Evolutionary conservation across 2,113 vertebrate species (phyloP), one percentile per base, ranked within the genome.

Genomic region (Aleadryas rufinucha): DNA sequence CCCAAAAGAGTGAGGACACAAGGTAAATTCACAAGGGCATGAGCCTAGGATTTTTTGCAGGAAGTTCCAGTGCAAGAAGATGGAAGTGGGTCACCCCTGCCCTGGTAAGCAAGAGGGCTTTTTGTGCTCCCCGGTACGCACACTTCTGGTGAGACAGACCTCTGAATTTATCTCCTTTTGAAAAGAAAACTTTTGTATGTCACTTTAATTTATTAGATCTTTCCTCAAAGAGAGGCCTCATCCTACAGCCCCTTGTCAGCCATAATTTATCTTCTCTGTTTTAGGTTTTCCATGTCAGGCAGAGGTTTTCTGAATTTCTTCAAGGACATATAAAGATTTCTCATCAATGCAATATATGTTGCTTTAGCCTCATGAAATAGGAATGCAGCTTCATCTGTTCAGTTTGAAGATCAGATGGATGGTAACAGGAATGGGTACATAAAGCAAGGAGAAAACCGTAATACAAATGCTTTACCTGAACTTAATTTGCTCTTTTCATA

Each of bases 181-280:
- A 54, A 87, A 77, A 45, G 30, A 92, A 87, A 90, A 63, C 14
- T 78, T 93, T 64, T 4, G 0, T 45, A 64, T 90, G 87, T 84
- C 80, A 92, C 63, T 79, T 64, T 79, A 93, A 95, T 95, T 89
- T 87, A 86, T 94, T 89, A 77, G 59, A 72, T 82, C 31, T 89
- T 95, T 84, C 50, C 84, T 74, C 70, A 74, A 84, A 87, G 31
- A 81, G 13, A 92, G 9, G 57, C 33, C 52, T 86, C 89, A 52
- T 86, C 64, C 41, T 83, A 57, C 23, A 78, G 42, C 26, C 39
- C 41, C 37, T 76, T 91, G 82, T 79, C 89, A 94, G 50, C 54
- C 79, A 63, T 42, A 31, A 85, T 95, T 94, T 80, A 83, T 94
- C 84, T 80, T 92, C 66, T 76, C 60, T 31, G 9, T 66, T 84